Conservation (phyloP, 2,888 invertebrate species). For the Neoaliturus tenellus region DNA sequence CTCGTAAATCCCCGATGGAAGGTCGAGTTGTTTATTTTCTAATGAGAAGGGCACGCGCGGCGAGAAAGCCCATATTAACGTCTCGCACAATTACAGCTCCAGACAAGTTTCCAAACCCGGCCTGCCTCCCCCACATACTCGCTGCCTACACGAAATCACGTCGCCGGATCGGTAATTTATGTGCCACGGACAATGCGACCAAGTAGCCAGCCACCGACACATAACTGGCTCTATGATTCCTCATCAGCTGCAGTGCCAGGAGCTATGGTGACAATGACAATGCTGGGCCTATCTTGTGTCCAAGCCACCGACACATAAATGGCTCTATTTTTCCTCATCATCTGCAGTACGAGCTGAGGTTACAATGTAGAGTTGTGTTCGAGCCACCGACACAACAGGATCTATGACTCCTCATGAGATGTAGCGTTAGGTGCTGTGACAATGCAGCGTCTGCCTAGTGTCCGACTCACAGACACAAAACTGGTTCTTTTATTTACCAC, state of each 20-base stretch:
- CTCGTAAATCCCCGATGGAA: slow-evolving; percentile 25
- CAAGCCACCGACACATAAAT: background rate
- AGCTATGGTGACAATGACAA: background rate
- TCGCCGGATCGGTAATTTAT: background rate
- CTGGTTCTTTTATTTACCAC: too few species aligned
- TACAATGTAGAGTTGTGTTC: too few species aligned
- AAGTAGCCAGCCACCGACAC: slow-evolving; percentile 24
- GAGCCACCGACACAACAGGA: too few species aligned
- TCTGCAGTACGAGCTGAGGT: too few species aligned
- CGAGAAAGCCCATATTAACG: slow-evolving; percentile 31
- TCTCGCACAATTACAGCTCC: slow-evolving; percentile 22
- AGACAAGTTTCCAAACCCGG: slow-evolving; percentile 33
- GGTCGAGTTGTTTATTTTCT: slow-evolving; percentile 48
- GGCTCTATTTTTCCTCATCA: too few species aligned
- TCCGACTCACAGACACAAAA: too few species aligned
- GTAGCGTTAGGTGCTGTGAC: too few species aligned
- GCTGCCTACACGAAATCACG: background rate
- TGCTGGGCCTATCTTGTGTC: background rate
- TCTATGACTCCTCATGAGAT: too few species aligned
- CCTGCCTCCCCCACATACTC: background rate
- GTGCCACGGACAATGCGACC: background rate
- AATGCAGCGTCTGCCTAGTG: too few species aligned
- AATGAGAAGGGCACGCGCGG: slow-evolving; percentile 38
- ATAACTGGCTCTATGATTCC: background rate
- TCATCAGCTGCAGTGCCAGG: background rate